Base-by-base conservation (phyloP, 2,113 vertebrate species). In the Erinaceus europaeus region DNA sequence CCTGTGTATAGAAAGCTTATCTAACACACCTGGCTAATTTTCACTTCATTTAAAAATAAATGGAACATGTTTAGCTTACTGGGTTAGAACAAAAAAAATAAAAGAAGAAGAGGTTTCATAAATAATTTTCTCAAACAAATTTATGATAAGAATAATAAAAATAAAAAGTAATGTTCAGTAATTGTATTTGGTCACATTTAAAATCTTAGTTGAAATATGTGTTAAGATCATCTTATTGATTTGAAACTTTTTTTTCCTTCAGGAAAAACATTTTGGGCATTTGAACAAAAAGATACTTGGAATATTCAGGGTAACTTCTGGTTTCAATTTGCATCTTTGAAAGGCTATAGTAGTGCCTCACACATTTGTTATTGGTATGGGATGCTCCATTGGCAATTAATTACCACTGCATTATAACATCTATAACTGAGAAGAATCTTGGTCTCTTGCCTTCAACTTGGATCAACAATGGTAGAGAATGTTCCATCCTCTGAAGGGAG, bases 11-110 rank as follows among this genome's bases (percentile, higher is more conserved):
- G 96, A 97, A 97, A 98, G 96, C 96, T 97, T 98, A 97, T 97
- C 96, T 97, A 97, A 97, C 97, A 97, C 97, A 98, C 97, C 96
- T 97, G 97, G 97, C 92, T 97, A 97, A 97, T 97, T 97, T 98
- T 97, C 97, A 96, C 96, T 97, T 97, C 97, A 97, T 97, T 97
- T 97, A 97, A 97, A 98, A 98, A 98, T 97, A 98, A 97, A 97
- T 94, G 96, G 94, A 96, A 97, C 94, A 96, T 97, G 94, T 97
- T 97, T 97, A 94, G 96, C 95, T 97, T 97, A 81, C 94, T 88
- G 73, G 95, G 94, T 95, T 97, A 97, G 93, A 92, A 97, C 94
- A 97, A 94, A 84, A 90, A 95, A n/a, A n/a, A n/a, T n/a, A n/a
- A n/a, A 96, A 91, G 96, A 96, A 95, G 94, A 69, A 78, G 69